These are phyloP conservation scores for Hippoglossus hippoglossus DNA, from an alignment of 2,797 vertebrate species.

Conservation along the genomic window DNA sequence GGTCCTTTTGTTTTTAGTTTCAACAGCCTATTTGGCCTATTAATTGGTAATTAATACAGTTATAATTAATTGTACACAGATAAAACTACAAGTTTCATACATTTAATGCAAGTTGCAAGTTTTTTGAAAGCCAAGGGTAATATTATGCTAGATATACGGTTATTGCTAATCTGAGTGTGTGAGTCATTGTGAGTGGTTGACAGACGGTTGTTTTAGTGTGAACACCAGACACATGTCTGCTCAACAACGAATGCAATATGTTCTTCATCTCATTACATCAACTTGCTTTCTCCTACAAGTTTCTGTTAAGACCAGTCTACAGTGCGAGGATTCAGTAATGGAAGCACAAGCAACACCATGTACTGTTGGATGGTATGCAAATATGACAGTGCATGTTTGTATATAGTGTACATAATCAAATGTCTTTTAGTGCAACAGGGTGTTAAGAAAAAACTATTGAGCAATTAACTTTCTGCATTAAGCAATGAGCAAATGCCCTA, in stretches of 20 bases:
- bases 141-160: neutral
- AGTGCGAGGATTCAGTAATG: constrained; percentile 65
- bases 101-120: neutral
- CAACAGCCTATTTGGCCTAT: neutral
- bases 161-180: too few relatives aligned
- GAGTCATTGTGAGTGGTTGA: neutral
- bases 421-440: constrained; percentile 77
- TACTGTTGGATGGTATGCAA: constrained; percentile 71
- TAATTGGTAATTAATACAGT: neutral
- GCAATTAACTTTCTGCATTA: constrained; percentile 59
- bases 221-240: constrained; percentile 3
- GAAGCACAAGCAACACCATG: constrained; percentile 81
- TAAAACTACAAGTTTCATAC: constrained; percentile 1
- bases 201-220: constrained; percentile 16
- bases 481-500: constrained; percentile 63
- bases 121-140: neutral
- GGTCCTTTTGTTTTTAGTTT: neutral
- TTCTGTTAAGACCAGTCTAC: constrained; percentile 62
- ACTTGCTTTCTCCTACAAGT: constrained; percentile 45
- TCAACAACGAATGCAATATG: neutral
- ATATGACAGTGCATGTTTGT: constrained; percentile 76
- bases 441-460: constrained; percentile 63
- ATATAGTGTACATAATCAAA: constrained; percentile 84
- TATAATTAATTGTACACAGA: neutral
- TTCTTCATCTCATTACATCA: constrained; percentile 44